Percentiles rank a stretch among this genome's conserved stretches.
Evolutionary conservation across 2,888 invertebrate species (phyloP).

Genomic region (Sphinx pinastri): DNA sequence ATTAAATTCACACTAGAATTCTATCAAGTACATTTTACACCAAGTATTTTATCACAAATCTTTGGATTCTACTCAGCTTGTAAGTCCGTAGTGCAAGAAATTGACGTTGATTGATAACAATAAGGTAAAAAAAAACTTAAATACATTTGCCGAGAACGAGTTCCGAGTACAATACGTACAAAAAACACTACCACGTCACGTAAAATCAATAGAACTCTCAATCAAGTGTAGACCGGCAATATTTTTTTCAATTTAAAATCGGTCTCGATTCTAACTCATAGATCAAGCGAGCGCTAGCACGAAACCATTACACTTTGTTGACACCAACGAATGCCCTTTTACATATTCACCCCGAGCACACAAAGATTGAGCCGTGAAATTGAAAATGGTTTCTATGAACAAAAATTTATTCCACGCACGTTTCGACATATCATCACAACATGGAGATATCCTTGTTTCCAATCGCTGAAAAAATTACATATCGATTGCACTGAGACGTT

Average conservation of each 20-base stretch:
- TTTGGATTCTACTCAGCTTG: no score
- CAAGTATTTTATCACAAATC: no score
- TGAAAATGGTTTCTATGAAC: constrained; percentile 82
- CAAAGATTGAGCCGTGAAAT: constrained; percentile 83
- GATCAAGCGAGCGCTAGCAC: constrained; percentile 75
- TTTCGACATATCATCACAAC: constrained; percentile 71
- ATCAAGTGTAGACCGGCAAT: constrained; percentile 45
- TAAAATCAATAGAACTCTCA: constrained; percentile 43
- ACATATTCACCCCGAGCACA: constrained; percentile 81
- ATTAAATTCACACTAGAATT: neutral
- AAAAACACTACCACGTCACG: neutral
- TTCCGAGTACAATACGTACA: neutral
- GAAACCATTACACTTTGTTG: constrained; percentile 82
- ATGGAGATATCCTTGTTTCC: constrained; percentile 43
- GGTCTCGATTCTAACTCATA: constrained; percentile 68
- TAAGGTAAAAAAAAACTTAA: neutral
- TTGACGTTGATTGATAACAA: neutral
- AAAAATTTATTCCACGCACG: constrained; percentile 79
- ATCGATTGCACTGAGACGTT: constrained; percentile 31
- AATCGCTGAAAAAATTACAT: constrained; percentile 37
- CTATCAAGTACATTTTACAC: no score
- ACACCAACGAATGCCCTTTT: constrained; percentile 81
- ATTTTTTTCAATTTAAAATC: constrained; percentile 66
- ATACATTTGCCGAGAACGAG: neutral
- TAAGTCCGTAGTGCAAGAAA: neutral